A percentile compares a stretch with the other conserved stretches of the same genome.
These are phyloP conservation scores for Ochotona curzoniae DNA, from an alignment of 2,113 vertebrate species.

Conservation along the genomic window DNA sequence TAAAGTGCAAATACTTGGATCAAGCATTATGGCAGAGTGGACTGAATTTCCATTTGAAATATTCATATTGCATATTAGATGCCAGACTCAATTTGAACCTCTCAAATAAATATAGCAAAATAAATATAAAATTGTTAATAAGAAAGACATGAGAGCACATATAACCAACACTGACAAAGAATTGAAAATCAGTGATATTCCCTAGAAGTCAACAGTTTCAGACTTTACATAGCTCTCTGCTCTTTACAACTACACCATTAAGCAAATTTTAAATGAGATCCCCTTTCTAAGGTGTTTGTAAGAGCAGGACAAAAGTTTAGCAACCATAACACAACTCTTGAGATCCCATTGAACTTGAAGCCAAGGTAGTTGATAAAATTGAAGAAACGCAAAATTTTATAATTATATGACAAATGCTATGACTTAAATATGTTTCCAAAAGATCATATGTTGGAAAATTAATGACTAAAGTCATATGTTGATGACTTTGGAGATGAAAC, in stretches of 20 bases:
- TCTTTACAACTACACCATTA: neutral
- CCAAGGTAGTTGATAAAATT: neutral
- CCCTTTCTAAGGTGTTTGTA: neutral
- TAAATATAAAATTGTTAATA: no score
- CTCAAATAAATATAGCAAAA: no score
- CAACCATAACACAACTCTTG: slow-evolving; percentile 29
- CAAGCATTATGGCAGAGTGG: neutral
- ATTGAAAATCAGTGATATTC: slow-evolving; percentile 23
- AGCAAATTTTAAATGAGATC: neutral
- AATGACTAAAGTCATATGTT: neutral
- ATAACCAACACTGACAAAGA: neutral
- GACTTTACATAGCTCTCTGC: neutral
- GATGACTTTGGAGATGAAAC: neutral
- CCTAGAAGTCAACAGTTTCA: neutral
- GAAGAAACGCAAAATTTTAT: neutral
- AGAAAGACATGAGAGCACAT: neutral
- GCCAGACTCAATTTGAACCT: no score
- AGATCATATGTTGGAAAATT: neutral
- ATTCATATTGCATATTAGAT: no score
- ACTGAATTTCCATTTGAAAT: no score
- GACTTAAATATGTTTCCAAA: neutral
- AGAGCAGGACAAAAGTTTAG: neutral
- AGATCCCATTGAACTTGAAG: neutral
- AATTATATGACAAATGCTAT: neutral
- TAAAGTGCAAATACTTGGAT: slow-evolving; percentile 42